phyloP scores from a whole-genome alignment of 2,797 vertebrate genomes.

The Sandelia bainsii region DNA sequence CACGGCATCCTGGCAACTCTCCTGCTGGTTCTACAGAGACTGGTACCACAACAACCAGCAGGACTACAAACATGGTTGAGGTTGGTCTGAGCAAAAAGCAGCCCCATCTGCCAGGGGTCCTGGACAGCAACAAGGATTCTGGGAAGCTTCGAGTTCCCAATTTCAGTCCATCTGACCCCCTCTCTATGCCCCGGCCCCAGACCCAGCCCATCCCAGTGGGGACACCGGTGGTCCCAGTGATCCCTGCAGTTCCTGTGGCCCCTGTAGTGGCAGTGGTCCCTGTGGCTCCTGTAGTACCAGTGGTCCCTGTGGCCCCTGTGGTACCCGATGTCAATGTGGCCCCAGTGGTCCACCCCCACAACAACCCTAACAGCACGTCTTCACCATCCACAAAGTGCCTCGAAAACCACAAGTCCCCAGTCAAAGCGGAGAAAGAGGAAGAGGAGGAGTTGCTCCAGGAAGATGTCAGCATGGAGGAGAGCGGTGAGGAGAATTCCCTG shows the following conservation, averaged over 20 bases:
- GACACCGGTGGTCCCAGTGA: slow-evolving; percentile 33
- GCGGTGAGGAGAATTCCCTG: background rate
- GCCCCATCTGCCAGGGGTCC: slow-evolving; percentile 4
- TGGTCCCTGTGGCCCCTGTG: too few species aligned
- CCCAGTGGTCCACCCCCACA: background rate
- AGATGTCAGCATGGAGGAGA: slow-evolving; percentile 28
- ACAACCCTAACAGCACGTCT: background rate
- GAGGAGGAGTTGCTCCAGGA: slow-evolving; percentile 45
- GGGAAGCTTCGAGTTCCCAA: slow-evolving; percentile 68
- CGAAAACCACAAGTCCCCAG: slow-evolving; percentile 28
- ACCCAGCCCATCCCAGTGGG: slow-evolving; percentile 74
- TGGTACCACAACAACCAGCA: background rate
- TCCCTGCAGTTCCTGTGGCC: background rate
- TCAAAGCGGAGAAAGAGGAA: slow-evolving; percentile 20
- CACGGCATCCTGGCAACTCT: slow-evolving; percentile 18
- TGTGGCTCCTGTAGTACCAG: too few species aligned
- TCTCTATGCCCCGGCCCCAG: slow-evolving; percentile 17
- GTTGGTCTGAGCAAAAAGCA: slow-evolving; percentile 48
- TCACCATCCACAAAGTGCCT: background rate
- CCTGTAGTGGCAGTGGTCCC: background rate
- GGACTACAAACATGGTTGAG: slow-evolving; percentile 26
- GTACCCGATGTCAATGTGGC: background rate
- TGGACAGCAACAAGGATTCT: slow-evolving; percentile 38
- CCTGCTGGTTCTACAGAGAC: slow-evolving; percentile 18
- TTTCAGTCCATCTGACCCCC: slow-evolving; percentile 78